Percentiles rank a stretch among this genome's conserved stretches.
Evolutionary conservation across 2,888 invertebrate species (phyloP).

Genomic region (Melieria crassipennis): DNA sequence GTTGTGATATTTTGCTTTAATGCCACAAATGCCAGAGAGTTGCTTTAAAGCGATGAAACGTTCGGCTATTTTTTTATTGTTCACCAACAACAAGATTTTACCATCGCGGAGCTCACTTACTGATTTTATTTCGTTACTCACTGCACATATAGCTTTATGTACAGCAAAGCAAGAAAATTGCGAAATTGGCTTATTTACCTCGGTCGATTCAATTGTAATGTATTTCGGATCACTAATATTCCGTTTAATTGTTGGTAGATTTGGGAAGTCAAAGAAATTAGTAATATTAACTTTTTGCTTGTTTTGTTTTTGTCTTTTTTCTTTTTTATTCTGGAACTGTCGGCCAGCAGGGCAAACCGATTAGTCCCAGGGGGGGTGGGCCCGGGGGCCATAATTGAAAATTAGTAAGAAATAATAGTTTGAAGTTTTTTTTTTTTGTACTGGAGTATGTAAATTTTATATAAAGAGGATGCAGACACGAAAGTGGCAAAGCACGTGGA

Average conservation of each 20-base stretch:
- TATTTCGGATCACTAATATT: constrained; percentile 9
- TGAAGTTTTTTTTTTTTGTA: too few species aligned
- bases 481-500: too few species aligned
- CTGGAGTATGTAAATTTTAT: too few species aligned
- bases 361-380: constrained; percentile 5
- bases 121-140: constrained; percentile 1
- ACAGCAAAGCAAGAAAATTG: constrained; percentile 15
- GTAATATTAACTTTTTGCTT: constrained; percentile 5
- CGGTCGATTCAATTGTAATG: constrained; percentile 9
- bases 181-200: background rate
- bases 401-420: too few species aligned
- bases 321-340: constrained; percentile 5
- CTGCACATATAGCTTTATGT: constrained; percentile 7
- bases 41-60: constrained; percentile 10
- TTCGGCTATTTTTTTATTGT: constrained; percentile 14
- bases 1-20: constrained; percentile 6
- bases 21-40: constrained; percentile 5
- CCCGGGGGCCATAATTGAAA: constrained; percentile 3
- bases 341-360: constrained; percentile 9
- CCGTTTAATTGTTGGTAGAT: constrained; percentile 7
- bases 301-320: constrained; percentile 6
- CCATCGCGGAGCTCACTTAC: constrained; percentile 15
- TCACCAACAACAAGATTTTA: constrained; percentile 3
- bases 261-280: constrained; percentile 5
- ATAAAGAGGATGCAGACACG: too few species aligned